phyloP scores from a whole-genome alignment of 2,888 invertebrate genomes.

The Scaptomyza cyrtandrae region DNA sequence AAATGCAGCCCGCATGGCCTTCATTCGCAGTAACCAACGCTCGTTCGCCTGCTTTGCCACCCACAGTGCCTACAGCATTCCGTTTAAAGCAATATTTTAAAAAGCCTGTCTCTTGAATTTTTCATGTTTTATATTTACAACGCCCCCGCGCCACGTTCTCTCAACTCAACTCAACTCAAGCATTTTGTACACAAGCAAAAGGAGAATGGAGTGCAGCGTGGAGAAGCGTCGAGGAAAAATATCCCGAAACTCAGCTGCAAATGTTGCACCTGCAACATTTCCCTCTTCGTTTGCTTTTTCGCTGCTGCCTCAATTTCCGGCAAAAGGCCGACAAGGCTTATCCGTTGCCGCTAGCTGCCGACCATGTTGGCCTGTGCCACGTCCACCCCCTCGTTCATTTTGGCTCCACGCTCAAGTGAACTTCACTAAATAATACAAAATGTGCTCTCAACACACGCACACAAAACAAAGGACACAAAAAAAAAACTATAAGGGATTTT shows the following conservation, averaged over 20 bases:
- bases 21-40: not conserved
- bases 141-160: conserved; percentile 27
- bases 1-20: conserved; percentile 33
- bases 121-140: conserved; percentile 64
- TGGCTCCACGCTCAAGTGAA: conserved; percentile 68
- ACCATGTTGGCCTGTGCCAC: not conserved
- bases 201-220: not conserved
- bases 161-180: conserved; percentile 49
- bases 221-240: not conserved
- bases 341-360: conserved; percentile 44
- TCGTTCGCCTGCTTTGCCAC: not conserved
- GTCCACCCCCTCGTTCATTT: conserved; percentile 57
- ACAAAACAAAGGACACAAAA: conserved; percentile 8
- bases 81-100: conserved; percentile 67
- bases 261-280: conserved; percentile 68
- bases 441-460: conserved; percentile 13
- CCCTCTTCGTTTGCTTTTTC: conserved; percentile 20
- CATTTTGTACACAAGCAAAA: conserved; percentile 24
- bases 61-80: conserved; percentile 18
- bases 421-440: conserved; percentile 64
- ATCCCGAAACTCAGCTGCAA: conserved; percentile 47
- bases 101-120: conserved; percentile 65
- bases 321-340: conserved; percentile 68
- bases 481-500: conserved; percentile 19
- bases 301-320: conserved; percentile 70